Evolutionary conservation across 1,140 invertebrate genomes (phyloP).

Genomic region (Calliphora vicina): DNA sequence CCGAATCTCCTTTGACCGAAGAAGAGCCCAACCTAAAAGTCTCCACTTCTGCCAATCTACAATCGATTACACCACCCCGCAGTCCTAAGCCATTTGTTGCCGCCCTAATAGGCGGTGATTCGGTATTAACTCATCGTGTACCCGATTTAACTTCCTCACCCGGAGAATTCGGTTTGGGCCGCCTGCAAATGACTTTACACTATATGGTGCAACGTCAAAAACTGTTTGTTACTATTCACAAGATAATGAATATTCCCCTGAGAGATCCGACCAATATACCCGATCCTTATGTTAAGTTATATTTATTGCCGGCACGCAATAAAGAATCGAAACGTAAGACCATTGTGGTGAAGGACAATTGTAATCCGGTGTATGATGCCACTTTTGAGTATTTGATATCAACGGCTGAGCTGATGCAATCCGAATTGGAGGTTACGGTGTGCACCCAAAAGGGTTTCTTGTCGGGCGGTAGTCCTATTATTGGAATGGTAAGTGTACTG

Average conservation of each 20-base stretch:
- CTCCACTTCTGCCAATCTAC: constrained; percentile 36
- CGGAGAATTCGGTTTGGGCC: constrained; percentile 76
- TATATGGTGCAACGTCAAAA: constrained; percentile 85
- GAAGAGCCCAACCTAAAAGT: constrained; percentile 54
- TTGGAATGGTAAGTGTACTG: constrained; percentile 77
- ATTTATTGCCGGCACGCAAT: constrained; percentile 85
- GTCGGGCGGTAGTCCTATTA: constrained; percentile 77
- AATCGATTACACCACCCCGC: constrained; percentile 44
- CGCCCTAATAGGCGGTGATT: constrained; percentile 45
- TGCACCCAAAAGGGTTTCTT: constrained; percentile 84
- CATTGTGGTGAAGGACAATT: constrained; percentile 84
- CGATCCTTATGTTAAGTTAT: constrained; percentile 94
- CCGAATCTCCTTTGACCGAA: constrained; percentile 56
- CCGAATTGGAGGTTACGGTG: constrained; percentile 80
- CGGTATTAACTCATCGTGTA: constrained; percentile 61
- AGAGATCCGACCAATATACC: constrained; percentile 89
- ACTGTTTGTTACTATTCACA: constrained; percentile 84
- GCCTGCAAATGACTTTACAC: constrained; percentile 85
- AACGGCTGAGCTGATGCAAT: constrained; percentile 75
- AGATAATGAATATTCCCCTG: constrained; percentile 87
- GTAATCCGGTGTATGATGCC: constrained; percentile 91
- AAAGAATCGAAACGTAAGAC: constrained; percentile 93
- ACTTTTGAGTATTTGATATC: constrained; percentile 86
- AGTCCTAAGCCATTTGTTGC: constrained; percentile 43
- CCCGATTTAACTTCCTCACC: constrained; percentile 68